Base-by-base conservation (phyloP, 2,113 vertebrate genomes). In the Microcebus lehilahytsara region DNA sequence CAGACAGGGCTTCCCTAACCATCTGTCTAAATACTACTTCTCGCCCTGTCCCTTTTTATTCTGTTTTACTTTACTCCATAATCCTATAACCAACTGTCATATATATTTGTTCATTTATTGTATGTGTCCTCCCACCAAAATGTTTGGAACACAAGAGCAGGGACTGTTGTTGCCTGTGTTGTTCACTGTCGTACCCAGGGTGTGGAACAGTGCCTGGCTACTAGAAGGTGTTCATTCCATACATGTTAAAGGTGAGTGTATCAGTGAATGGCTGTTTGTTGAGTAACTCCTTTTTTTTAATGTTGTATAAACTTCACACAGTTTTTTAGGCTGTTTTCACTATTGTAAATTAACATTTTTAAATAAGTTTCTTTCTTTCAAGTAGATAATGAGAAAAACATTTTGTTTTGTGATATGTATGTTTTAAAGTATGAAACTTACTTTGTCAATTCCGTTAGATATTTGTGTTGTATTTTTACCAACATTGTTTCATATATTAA, bases 291-390 rank as follows among this genome's bases (percentile, higher is more conserved):
- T 66, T 58, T 42, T 96, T 32, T 27, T 83, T 69, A 49, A 69
- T 90, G 81, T 19, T 75, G 30, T 75, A 10, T 25, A 89, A 85
- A 30, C 22, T 3, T 95, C 13, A 37, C 19, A 72, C 5, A 58
- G 7, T 42, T 92, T 81, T 87, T 72, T 53, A 93, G 20, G 77
- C 2, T 72, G 3, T 79, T 86, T 97, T 69, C 30, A 89, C 14
- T 84, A 75, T 62, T 81, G 7, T 53, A 79, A 53, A 53, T 79
- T 79, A 79, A 79, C 7, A 53, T 53, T 72, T 93, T 95, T 93
- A 49, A 86, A 74, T 53, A 79, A 3, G 13, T 25, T 89, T 11
- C 34, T 75, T 93, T 91, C 42, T 89, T 93, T n/a, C 60, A 92
- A 93, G 19, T 23, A 79, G 10, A 46, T 78, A 81, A 85, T 51